Base-by-base conservation (phyloP, 2,888 invertebrate species). In the Drosophila anomalata region DNA sequence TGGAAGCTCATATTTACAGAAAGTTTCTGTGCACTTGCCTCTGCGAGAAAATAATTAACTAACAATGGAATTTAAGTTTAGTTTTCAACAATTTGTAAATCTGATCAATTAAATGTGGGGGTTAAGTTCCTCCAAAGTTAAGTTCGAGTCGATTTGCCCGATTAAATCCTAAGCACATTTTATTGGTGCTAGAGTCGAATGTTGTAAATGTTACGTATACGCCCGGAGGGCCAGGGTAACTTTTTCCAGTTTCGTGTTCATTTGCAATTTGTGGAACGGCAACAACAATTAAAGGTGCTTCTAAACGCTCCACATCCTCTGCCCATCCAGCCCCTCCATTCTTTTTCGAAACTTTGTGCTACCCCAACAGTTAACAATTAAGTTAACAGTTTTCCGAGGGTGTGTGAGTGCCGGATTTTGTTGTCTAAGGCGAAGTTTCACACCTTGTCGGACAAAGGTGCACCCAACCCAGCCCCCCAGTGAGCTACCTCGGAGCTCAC, bases 171-270 rank as follows among this genome's bases (percentile, higher is more conserved):
- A 82, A 79, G 66, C 79, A 74, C 77, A 82, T 75, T 80, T 87
- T 81, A 80, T 82, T 77, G 79, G 76, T 51, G 71, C 77, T 60
- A 69, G 74, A 80, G 77, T 73, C 75, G 77, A 86, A 72, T 72
- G 76, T 74, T 63, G 52, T 42, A 53, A 72, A 65, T 69, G 81
- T 71, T 73, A 87, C 87, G 75, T 86, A 86, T 75, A 62, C 87
- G 78, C 67, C 78, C 57, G 59, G 46, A 22, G 46, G 51, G 11
- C 26, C 9, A 3, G 50, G 33, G 36, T 31, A 71, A 55, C 47
- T 55, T 52, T 85, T 87, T 82, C 78, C 57, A 79, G 72, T 75
- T 81, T 87, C 82, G 87, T 83, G 88, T 82, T 87, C 86, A 79
- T 87, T 85, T 87, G 83, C 83, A 83, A 83, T 83, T 88, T 88